Evolutionary conservation across 2,113 vertebrate species (phyloP).

Genomic region (Amphiprion percula): DNA sequence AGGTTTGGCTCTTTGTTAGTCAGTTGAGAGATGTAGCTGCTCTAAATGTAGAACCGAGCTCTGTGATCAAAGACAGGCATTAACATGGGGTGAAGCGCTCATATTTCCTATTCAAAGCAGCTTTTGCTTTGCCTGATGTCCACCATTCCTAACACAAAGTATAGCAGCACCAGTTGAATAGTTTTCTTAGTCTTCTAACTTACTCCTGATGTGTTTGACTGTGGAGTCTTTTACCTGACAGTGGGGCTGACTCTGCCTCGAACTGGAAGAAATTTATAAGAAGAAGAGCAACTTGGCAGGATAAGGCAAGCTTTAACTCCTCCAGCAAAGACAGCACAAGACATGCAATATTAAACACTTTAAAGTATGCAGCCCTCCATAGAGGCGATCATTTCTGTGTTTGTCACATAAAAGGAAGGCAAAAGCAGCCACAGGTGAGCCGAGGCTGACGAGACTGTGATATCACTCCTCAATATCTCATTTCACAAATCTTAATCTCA

Average conservation of each 20-base stretch:
- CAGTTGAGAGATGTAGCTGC: slow-evolving; percentile 5
- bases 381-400: slow-evolving; percentile 8
- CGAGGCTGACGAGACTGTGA: background rate
- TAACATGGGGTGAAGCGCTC: slow-evolving; percentile 16
- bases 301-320: slow-evolving; percentile 8
- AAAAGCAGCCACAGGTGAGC: background rate
- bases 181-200: slow-evolving; percentile 6
- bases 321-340: background rate
- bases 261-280: background rate
- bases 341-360: slow-evolving; percentile 14
- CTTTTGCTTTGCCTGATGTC: slow-evolving; percentile 5
- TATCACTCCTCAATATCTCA: slow-evolving; percentile 37
- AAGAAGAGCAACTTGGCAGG: background rate
- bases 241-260: background rate
- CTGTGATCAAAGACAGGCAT: slow-evolving; percentile 31
- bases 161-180: background rate
- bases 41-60: slow-evolving; percentile 16
- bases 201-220: background rate
- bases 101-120: slow-evolving; percentile 16
- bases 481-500: slow-evolving; percentile 43
- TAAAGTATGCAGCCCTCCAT: background rate
- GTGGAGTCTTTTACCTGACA: slow-evolving; percentile 19
- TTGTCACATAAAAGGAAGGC: slow-evolving; percentile 19
- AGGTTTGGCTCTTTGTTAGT: slow-evolving; percentile 8
- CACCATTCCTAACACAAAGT: background rate